These are phyloP conservation scores for Cantharis nigra DNA, from an alignment of 2,888 invertebrate species.

Conservation along the genomic window DNA sequence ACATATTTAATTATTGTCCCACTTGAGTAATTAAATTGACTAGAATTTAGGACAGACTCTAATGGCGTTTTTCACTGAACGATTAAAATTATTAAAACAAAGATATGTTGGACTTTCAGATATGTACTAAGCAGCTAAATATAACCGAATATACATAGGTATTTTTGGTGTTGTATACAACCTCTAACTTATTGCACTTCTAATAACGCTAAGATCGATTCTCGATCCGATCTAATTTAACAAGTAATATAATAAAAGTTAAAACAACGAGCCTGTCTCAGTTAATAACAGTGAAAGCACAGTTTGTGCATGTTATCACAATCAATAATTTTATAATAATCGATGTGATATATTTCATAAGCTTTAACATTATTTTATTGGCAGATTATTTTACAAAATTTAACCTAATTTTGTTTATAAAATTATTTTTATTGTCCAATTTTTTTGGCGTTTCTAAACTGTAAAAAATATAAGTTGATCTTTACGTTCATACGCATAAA, in stretches of 20 bases:
- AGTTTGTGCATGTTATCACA: not conserved
- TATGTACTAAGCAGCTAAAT: not conserved
- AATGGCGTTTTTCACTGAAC: conserved; percentile 22
- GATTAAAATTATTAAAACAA: conserved; percentile 1
- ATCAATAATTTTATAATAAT: not conserved
- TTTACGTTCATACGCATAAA: not conserved
- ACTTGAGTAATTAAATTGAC: conserved; percentile 34
- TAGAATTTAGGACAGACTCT: conserved; percentile 36
- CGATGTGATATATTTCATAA: conserved; percentile 3
- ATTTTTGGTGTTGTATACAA: not conserved
- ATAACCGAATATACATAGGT: not conserved
- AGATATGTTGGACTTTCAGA: conserved; percentile 15
- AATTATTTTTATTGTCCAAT: not conserved
- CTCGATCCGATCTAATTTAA: not conserved
- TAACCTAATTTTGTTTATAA: not conserved
- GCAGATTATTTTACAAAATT: not conserved
- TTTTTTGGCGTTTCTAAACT: not conserved
- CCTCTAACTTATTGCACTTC: not conserved
- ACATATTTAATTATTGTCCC: conserved; percentile 32
- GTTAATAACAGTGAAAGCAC: not conserved
- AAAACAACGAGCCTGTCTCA: not conserved
- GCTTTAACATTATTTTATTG: not conserved
- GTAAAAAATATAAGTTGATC: not conserved
- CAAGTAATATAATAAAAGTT: not conserved
- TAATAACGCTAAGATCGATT: not conserved